These are phyloP conservation scores for Philhelius pedissequus DNA, from an alignment of 2,888 invertebrate genomes.

Conservation along the genomic window DNA sequence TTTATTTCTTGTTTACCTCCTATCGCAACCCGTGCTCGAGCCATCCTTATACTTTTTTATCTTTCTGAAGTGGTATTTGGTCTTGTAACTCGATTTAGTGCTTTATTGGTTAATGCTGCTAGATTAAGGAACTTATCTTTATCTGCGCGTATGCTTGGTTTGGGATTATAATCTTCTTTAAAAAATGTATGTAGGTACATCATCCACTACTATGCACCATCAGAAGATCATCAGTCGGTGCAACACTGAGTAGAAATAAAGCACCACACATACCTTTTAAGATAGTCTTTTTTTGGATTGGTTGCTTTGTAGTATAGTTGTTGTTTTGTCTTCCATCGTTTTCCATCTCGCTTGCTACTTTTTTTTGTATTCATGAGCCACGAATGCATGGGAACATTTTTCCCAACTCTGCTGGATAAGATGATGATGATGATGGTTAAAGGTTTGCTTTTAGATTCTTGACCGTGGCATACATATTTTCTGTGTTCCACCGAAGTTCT, in stretches of 20 bases:
- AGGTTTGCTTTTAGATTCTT: constrained; percentile 54
- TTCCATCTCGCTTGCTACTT: constrained; percentile 18
- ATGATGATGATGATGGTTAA: constrained; percentile 48
- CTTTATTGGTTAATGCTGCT: constrained; percentile 51
- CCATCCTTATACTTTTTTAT: background rate
- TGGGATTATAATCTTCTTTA: constrained; percentile 27
- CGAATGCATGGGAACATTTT: constrained; percentile 64
- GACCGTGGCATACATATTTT: constrained; percentile 69
- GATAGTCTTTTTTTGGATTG: constrained; percentile 20
- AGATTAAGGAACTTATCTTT: constrained; percentile 60
- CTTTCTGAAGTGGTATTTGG: constrained; percentile 31
- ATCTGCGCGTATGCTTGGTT: constrained; percentile 43
- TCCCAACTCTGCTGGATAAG: constrained; percentile 39
- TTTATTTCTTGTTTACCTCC: constrained; percentile 9
- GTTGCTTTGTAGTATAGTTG: background rate
- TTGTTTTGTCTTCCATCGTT: constrained; percentile 9
- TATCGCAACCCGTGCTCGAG: background rate
- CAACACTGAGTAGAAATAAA: constrained; percentile 20
- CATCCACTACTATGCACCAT: background rate
- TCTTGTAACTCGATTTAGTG: constrained; percentile 43
- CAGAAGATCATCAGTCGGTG: constrained; percentile 55
- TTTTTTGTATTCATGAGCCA: constrained; percentile 57
- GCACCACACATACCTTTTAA: constrained; percentile 45
- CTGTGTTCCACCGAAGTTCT: background rate
- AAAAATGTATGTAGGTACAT: constrained; percentile 52